Conservation (phyloP, 2,797 vertebrate species). For the Dallia pectoralis region DNA sequence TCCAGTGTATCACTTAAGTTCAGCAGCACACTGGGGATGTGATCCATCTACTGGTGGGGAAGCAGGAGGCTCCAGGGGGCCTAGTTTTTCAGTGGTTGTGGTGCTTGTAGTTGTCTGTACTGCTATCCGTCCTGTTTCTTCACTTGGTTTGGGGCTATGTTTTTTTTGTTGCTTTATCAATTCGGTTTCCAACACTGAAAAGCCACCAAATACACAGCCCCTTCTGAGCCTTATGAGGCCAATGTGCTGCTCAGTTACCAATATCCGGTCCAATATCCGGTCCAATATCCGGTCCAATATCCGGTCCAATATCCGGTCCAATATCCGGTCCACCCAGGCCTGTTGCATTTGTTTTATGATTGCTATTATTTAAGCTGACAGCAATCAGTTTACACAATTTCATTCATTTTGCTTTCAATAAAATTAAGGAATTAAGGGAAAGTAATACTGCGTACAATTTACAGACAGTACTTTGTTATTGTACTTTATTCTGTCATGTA, state of each 20-base stretch:
- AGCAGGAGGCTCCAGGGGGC: slow-evolving; percentile 42
- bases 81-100: slow-evolving; percentile 36
- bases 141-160: slow-evolving; percentile 10
- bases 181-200: slow-evolving; percentile 29
- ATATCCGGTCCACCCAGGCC: no score
- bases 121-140: slow-evolving; percentile 27
- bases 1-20: neutral
- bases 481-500: no score
- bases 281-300: no score
- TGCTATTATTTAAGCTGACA: no score
- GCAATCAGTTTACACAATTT: no score
- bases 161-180: slow-evolving; percentile 21
- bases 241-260: neutral
- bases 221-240: neutral
- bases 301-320: no score
- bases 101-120: slow-evolving; percentile 40
- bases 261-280: neutral
- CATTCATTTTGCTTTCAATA: no score
- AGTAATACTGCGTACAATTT: no score
- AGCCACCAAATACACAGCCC: slow-evolving; percentile 40
- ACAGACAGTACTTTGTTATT: no score
- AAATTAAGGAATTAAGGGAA: no score
- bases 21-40: neutral
- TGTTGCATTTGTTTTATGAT: no score
- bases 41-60: slow-evolving; percentile 29